Base-by-base conservation (phyloP, 2,888 invertebrate genomes). In the Ormia ochracea region DNA sequence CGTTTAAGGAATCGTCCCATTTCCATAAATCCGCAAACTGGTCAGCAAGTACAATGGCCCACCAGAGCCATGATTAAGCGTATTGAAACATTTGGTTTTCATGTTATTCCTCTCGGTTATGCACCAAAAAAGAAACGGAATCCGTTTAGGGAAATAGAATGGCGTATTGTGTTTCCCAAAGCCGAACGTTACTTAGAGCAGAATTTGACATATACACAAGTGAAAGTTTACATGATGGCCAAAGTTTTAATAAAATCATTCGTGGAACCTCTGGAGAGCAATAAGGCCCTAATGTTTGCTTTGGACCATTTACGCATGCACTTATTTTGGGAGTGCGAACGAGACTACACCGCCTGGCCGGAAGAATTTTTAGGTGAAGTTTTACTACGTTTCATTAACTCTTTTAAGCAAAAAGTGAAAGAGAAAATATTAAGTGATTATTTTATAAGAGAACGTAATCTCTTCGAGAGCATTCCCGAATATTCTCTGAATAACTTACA, bases 281-380 rank as follows among this genome's bases (percentile, higher is more conserved):
- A 92, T 3, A 84, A 83, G 52, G 65, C 85, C 0, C 93, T 95
- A 4, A 90, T 96, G 21, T 86, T 87, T 50, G 92, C 93, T 14
- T 91, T 93, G 0, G 93, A 93, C 78, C 96, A 96, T 84, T 91
- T 96, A 36, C 92, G 94, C 68, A 93, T 93, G 81, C 92, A 94
- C 84, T 88, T 96, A 31, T 95, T 95, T 87, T 94, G 94, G 94
- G 92, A 95, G 89, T 93, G 94, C 83, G 95, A 96, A 88, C 91
- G 92, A 76, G 92, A 94, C 83, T 93, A 92, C 83, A 91, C 92
- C 0, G 92, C 91, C 76, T 96, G 95, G 95, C 92, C 93, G 0
- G 94, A 95, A 85, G 93, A 94, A 85, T 91, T 93, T 61, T 90
- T 94, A 1, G 96, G 96, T 2, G 93, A 93, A 85, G 92, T 93